Evolutionary conservation across 1,140 invertebrate genomes (phyloP).

Genomic region (Chrysopa pallens): DNA sequence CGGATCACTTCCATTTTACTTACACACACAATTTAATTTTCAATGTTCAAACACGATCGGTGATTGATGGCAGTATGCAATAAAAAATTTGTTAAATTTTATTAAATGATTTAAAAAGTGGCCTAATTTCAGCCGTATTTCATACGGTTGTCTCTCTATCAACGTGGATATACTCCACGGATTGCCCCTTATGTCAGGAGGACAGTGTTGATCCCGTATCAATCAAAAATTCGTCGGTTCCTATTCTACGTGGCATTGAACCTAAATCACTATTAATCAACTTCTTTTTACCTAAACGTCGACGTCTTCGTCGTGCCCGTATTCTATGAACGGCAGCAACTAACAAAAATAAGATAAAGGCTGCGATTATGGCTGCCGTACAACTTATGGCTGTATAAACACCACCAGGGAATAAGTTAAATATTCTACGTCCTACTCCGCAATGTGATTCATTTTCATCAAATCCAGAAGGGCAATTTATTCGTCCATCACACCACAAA

Average conservation of each 20-base stretch:
- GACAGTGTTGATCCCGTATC: slow-evolving; percentile 27
- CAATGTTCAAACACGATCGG: too few relatives aligned
- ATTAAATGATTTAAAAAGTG: too few relatives aligned
- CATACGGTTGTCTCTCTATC: slow-evolving; percentile 76
- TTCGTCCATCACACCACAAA: slow-evolving; percentile 73
- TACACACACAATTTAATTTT: too few relatives aligned
- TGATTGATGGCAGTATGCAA: too few relatives aligned
- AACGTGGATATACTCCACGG: slow-evolving; percentile 76
- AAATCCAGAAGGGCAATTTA: slow-evolving; percentile 68
- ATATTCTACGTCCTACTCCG: slow-evolving; percentile 23
- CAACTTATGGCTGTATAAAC: slow-evolving; percentile 31
- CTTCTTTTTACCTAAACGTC: slow-evolving; percentile 32
- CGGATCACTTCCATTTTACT: too few relatives aligned
- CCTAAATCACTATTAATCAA: slow-evolving; percentile 23
- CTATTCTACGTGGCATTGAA: slow-evolving; percentile 17
- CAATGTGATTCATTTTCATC: slow-evolving; percentile 59
- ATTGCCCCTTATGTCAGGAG: slow-evolving; percentile 70
- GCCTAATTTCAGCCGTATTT: slow-evolving; percentile 18
- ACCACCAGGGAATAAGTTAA: slow-evolving; percentile 24
- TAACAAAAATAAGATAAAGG: slow-evolving; percentile 31
- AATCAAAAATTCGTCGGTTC: slow-evolving; percentile 35
- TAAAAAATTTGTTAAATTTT: too few relatives aligned
- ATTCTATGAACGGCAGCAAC: slow-evolving; percentile 22
- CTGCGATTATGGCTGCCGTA: slow-evolving; percentile 30
- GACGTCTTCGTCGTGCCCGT: slow-evolving; percentile 16